These are phyloP conservation scores for Eunapius fragilis DNA, from an alignment of 37 sponge, comb jelly and placozoan species.

Conservation along the genomic window DNA sequence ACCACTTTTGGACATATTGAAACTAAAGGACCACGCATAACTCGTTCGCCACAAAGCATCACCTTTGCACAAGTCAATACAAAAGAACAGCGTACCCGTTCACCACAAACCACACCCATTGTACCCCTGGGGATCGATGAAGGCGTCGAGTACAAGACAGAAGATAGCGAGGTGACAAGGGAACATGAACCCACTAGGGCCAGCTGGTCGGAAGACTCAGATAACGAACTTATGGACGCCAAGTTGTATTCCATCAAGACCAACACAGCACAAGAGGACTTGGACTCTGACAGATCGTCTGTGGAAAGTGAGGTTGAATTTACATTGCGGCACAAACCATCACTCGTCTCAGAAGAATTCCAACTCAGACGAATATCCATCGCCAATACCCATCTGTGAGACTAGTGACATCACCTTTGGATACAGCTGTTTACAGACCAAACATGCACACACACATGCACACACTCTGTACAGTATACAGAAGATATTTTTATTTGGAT, in stretches of 20 bases:
- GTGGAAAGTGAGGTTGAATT: neutral
- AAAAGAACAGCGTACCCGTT: neutral
- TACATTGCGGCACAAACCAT: neutral
- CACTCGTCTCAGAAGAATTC: slow-evolving; percentile 59
- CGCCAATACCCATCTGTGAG: slow-evolving; percentile 83
- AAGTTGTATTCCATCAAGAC: slow-evolving; percentile 81
- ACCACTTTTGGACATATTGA: neutral
- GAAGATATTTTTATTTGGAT: neutral
- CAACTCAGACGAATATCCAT: slow-evolving; percentile 79
- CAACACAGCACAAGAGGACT: slow-evolving; percentile 20
- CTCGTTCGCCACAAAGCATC: neutral
- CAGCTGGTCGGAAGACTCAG: slow-evolving; percentile 24
- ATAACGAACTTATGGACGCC: slow-evolving; percentile 68
- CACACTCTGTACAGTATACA: neutral
- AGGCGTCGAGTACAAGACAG: neutral
- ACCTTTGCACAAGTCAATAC: neutral
- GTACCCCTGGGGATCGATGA: slow-evolving; percentile 13
- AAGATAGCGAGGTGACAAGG: neutral
- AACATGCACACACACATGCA: neutral
- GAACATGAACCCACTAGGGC: neutral
- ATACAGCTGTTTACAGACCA: neutral
- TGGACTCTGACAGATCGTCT: neutral
- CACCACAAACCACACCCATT: neutral
- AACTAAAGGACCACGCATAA: neutral
- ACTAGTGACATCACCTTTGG: neutral